phyloP scores from a whole-genome alignment of 2,888 invertebrate species.

The Argyresthia albistria region DNA sequence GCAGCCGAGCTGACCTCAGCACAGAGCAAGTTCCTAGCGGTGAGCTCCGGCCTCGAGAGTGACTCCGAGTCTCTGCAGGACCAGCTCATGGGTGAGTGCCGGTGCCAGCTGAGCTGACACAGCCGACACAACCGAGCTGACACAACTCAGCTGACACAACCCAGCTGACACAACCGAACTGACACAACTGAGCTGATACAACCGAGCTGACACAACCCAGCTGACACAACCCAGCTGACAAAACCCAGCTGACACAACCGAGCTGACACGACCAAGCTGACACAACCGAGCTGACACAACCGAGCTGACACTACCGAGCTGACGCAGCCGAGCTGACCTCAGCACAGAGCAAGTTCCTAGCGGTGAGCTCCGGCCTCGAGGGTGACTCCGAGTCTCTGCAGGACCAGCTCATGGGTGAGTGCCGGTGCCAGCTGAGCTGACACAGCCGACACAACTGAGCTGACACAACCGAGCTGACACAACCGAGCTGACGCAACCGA shows the following conservation, averaged over 20 bases:
- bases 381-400: conserved; percentile 88
- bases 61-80: too few relatives aligned
- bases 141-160: neutral
- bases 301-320: too few relatives aligned
- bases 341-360: conserved; percentile 87
- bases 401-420: conserved; percentile 87
- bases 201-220: too few relatives aligned
- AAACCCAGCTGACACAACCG: too few relatives aligned
- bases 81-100: too few relatives aligned
- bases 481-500: too few relatives aligned
- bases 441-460: neutral
- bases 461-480: neutral
- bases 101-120: neutral
- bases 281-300: too few relatives aligned
- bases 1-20: conserved; percentile 79
- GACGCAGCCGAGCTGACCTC: conserved; percentile 75
- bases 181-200: too few relatives aligned
- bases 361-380: conserved; percentile 86
- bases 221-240: too few relatives aligned
- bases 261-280: too few relatives aligned
- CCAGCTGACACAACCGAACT: too few relatives aligned
- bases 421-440: neutral
- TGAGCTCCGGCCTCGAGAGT: too few relatives aligned
- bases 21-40: conserved; percentile 86
- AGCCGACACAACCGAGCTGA: neutral